A percentile compares a stretch with the other conserved stretches of the same genome.
phyloP scores from a whole-genome alignment of 1,140 invertebrate genomes.

The Limonius californicus region DNA sequence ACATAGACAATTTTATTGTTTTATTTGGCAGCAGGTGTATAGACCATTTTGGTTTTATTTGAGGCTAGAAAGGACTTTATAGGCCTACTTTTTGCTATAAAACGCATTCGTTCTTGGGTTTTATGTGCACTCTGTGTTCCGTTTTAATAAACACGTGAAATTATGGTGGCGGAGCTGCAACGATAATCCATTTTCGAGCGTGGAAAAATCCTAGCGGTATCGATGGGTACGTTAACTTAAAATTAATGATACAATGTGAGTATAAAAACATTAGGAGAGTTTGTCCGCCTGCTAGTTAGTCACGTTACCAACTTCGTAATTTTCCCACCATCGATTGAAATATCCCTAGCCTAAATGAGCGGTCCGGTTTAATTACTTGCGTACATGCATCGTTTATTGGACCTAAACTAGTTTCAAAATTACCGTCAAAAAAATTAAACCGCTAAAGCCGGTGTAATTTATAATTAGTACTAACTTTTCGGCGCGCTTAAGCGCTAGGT shows the following conservation, averaged over 20 bases:
- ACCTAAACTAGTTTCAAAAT: not conserved
- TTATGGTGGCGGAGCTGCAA: too few species aligned
- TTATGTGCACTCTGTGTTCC: not conserved
- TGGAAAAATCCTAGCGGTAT: not conserved
- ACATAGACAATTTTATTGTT: too few species aligned
- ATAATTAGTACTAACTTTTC: not conserved
- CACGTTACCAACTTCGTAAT: conserved; percentile 31
- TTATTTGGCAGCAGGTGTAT: not conserved
- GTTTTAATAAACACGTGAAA: too few species aligned
- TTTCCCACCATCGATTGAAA: conserved; percentile 37
- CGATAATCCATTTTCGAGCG: not conserved
- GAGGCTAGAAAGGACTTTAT: not conserved
- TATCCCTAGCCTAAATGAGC: conserved; percentile 27
- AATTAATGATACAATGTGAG: conserved; percentile 27
- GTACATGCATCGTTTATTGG: not conserved
- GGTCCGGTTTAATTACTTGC: not conserved
- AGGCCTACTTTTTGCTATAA: conserved; percentile 2
- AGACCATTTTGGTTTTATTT: not conserved
- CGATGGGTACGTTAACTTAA: conserved; percentile 6
- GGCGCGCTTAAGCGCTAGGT: too few species aligned
- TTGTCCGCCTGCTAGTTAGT: conserved; percentile 34
- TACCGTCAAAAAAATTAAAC: not conserved
- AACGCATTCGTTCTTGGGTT: not conserved
- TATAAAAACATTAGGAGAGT: conserved; percentile 33
- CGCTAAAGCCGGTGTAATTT: not conserved